These are phyloP conservation scores for Hydropsyche tenuis DNA, from an alignment of 1,140 invertebrate species.

Conservation along the genomic window DNA sequence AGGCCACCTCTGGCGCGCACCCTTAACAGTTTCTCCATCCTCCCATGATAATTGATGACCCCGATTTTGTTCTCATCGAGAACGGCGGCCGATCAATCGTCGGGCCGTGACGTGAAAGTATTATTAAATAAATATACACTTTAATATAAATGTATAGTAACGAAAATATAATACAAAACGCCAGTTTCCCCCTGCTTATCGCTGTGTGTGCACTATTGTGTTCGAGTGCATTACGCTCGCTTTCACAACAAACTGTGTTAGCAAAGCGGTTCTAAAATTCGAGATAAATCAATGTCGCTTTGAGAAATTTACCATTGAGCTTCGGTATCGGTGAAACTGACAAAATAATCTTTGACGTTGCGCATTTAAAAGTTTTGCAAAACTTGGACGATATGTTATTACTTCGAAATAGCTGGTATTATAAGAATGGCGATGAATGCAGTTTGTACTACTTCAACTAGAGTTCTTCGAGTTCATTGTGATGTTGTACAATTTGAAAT, in stretches of 20 bases:
- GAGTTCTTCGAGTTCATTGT: no score
- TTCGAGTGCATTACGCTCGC: conserved; percentile 16
- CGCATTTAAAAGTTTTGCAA: no score
- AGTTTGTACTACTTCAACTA: no score
- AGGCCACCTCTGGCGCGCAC: background rate
- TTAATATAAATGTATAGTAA: background rate
- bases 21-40: background rate
- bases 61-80: conserved; percentile 36
- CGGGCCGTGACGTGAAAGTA: conserved; percentile 32
- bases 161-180: background rate
- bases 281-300: no score
- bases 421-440: no score
- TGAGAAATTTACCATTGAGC: no score
- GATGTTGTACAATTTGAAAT: no score
- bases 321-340: no score
- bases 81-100: conserved; percentile 43
- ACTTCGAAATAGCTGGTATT: no score
- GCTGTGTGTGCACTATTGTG: background rate
- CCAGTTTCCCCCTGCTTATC: background rate
- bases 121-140: conserved; percentile 3
- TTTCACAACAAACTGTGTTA: conserved; percentile 10
- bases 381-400: no score
- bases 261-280: background rate
- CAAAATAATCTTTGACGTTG: no score
- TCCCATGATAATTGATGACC: conserved; percentile 46